A percentile compares a stretch with the other conserved stretches of the same genome.
These are phyloP conservation scores for Simalia tracyae DNA, from an alignment of 2,797 vertebrate species.

Conservation along the genomic window DNA sequence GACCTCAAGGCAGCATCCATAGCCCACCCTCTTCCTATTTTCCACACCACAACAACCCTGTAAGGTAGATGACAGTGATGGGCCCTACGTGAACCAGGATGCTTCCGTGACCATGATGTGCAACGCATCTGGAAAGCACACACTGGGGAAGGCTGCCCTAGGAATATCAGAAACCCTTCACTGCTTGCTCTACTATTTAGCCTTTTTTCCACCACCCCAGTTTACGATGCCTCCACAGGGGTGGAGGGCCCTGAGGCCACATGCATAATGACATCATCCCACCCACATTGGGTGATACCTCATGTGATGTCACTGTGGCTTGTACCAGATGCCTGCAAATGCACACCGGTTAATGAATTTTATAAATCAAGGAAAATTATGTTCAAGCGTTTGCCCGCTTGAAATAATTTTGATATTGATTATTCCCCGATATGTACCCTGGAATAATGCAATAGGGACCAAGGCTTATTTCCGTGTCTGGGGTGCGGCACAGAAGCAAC, in stretches of 20 bases:
- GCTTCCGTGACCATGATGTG: too few relatives aligned
- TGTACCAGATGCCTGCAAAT: background rate
- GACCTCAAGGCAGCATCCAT: too few relatives aligned
- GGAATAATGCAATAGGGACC: background rate
- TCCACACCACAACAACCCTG: too few relatives aligned
- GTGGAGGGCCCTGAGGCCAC: background rate
- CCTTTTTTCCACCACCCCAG: background rate
- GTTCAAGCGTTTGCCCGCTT: background rate
- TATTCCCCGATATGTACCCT: background rate
- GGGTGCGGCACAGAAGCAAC: background rate
- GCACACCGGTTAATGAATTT: background rate
- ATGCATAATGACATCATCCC: background rate
- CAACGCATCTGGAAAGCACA: too few relatives aligned
- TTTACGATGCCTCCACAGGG: background rate
- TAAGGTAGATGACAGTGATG: too few relatives aligned
- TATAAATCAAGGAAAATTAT: slow-evolving; percentile 1
- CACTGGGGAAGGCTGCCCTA: too few relatives aligned
- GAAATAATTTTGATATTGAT: background rate
- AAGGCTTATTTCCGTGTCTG: background rate
- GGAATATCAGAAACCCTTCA: too few relatives aligned
- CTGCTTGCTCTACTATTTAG: background rate
- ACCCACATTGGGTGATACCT: background rate
- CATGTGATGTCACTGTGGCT: background rate
- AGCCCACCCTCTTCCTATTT: too few relatives aligned
- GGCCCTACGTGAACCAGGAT: too few relatives aligned